Conservation (phyloP, 1,140 invertebrate genomes). For the Chironomus tepperi region DNA sequence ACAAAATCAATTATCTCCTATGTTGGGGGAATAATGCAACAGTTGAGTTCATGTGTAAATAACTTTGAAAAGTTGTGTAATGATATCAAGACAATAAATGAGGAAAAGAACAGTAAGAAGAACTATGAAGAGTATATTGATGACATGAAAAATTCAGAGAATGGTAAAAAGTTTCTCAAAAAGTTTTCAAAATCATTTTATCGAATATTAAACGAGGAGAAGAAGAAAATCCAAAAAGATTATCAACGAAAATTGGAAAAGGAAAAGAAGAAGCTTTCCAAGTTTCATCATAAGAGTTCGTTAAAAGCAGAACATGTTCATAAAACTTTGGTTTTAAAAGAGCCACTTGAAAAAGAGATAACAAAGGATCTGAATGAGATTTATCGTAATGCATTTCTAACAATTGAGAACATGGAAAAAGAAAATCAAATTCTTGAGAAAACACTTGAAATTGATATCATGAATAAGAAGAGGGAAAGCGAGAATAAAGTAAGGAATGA, state of each 20-base stretch:
- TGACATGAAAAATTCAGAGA: conserved; percentile 5
- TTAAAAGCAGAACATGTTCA: too few species aligned
- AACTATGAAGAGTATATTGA: neutral
- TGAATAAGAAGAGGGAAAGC: neutral
- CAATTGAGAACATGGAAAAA: neutral
- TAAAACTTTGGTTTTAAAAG: too few species aligned
- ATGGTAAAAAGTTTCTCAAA: conserved; percentile 14
- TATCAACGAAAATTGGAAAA: neutral
- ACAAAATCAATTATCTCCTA: neutral
- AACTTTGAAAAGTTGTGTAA: conserved; percentile 16
- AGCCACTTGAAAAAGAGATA: neutral
- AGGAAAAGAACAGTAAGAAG: neutral
- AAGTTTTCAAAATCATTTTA: neutral
- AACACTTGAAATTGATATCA: conserved; percentile 14
- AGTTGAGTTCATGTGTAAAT: neutral
- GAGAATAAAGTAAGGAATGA: neutral
- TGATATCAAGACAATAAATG: neutral
- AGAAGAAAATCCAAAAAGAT: neutral
- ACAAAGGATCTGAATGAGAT: conserved; percentile 1
- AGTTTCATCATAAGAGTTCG: neutral
- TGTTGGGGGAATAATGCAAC: neutral
- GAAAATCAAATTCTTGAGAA: conserved; percentile 1
- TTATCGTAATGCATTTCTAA: neutral
- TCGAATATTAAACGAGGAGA: neutral
- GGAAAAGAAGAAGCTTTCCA: neutral